Evolutionary conservation across 1,140 invertebrate species (phyloP).

Genomic region (Neocloeon triangulifer): DNA sequence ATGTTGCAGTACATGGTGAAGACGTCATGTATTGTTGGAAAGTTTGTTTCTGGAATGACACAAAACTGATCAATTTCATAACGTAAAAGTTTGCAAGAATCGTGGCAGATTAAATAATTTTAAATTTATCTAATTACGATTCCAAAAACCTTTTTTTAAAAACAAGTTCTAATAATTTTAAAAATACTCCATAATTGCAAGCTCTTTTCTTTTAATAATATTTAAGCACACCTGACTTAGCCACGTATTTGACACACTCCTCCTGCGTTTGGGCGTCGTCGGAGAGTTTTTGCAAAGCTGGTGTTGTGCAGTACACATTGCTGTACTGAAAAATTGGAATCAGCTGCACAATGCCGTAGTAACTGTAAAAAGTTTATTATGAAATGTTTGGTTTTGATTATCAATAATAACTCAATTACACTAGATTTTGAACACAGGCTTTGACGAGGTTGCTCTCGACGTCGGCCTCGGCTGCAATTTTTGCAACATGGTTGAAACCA

Average conservation of each 20-base stretch:
- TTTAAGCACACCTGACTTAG: constrained; percentile 25
- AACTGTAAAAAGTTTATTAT: constrained; percentile 18
- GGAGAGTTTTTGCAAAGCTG: constrained; percentile 49
- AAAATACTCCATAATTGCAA: constrained; percentile 3
- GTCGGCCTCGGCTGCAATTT: constrained; percentile 60
- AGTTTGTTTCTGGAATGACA: constrained; percentile 19
- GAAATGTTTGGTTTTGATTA: neutral
- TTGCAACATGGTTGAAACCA: constrained; percentile 74
- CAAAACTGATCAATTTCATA: constrained; percentile 3
- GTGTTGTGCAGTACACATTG: constrained; percentile 75
- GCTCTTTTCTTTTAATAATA: constrained; percentile 1
- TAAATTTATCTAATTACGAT: neutral
- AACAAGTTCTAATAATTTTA: constrained; percentile 3
- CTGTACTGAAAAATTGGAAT: constrained; percentile 85
- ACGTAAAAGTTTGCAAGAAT: constrained; percentile 5
- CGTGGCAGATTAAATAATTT: neutral
- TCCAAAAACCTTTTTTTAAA: constrained; percentile 4
- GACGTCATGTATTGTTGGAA: constrained; percentile 47
- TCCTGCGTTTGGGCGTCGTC: constrained; percentile 44
- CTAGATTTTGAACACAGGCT: constrained; percentile 79
- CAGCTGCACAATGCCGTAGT: constrained; percentile 53
- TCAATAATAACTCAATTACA: constrained; percentile 23
- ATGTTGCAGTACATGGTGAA: constrained; percentile 61
- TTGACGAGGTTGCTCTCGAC: constrained; percentile 88
- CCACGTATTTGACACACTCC: constrained; percentile 49